phyloP scores from a whole-genome alignment of 2,888 invertebrate species.

The Hemistola chrysoprasaria region DNA sequence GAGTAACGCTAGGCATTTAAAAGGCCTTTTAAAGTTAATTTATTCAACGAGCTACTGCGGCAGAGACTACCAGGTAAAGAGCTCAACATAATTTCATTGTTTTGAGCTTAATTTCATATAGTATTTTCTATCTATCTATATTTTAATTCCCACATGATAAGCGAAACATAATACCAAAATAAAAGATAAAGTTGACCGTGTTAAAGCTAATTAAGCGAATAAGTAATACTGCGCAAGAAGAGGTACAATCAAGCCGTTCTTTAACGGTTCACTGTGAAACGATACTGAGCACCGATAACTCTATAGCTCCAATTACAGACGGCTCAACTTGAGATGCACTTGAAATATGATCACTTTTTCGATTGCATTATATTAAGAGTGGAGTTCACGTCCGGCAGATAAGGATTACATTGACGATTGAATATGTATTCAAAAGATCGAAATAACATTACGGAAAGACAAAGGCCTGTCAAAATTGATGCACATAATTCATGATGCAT shows the following conservation, averaged over 20 bases:
- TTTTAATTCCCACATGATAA: constrained; percentile 36
- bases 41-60: constrained; percentile 33
- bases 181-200: constrained; percentile 50
- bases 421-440: constrained; percentile 35
- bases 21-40: constrained; percentile 59
- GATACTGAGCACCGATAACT: constrained; percentile 27
- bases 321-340: constrained; percentile 51
- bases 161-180: constrained; percentile 38
- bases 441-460: constrained; percentile 58
- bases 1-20: constrained; percentile 47
- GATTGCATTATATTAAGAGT: constrained; percentile 31
- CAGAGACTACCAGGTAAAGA: constrained; percentile 52
- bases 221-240: constrained; percentile 43
- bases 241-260: constrained; percentile 49
- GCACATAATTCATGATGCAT: constrained; percentile 71
- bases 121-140: no score
- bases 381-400: constrained; percentile 19
- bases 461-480: constrained; percentile 57
- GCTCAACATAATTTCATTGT: constrained; percentile 52
- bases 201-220: constrained; percentile 59
- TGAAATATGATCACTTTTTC: constrained; percentile 50
- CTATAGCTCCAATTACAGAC: constrained; percentile 46
- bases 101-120: constrained; percentile 36
- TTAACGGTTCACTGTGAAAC: constrained; percentile 44
- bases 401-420: constrained; percentile 34